These are phyloP conservation scores for Sarotherodon lohbergeri DNA, from an alignment of 2,113 vertebrate genomes.

Conservation along the genomic window DNA sequence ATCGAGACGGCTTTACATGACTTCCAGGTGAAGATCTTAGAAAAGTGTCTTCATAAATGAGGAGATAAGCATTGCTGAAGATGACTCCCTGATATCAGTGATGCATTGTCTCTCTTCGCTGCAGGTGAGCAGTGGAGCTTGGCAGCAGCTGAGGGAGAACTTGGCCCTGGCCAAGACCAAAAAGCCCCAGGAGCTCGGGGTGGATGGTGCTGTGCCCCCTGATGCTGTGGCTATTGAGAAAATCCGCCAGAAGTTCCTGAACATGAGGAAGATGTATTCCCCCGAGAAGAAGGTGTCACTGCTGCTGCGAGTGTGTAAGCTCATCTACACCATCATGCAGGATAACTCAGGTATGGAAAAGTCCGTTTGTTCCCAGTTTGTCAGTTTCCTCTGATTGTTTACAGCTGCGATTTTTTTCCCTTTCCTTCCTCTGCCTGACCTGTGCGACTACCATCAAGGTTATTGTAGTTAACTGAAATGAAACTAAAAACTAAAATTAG, in stretches of 20 bases:
- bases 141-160: conserved; percentile 90
- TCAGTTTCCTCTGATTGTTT: neutral
- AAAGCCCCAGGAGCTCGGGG: conserved; percentile 87
- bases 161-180: conserved; percentile 84
- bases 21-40: conserved; percentile 70
- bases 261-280: conserved; percentile 95
- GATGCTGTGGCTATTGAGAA: conserved; percentile 87
- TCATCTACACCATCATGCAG: conserved; percentile 97
- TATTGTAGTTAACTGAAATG: neutral
- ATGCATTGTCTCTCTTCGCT: neutral
- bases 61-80: neutral
- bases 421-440: neutral
- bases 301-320: conserved; percentile 89
- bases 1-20: conserved; percentile 83
- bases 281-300: conserved; percentile 94
- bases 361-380: neutral
- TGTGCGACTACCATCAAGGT: neutral
- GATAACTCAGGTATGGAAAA: conserved; percentile 86
- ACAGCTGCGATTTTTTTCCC: neutral
- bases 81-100: neutral
- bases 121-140: conserved; percentile 79
- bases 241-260: conserved; percentile 89
- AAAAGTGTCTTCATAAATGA: neutral
- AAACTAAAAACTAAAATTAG: neutral
- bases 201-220: conserved; percentile 82